Evolutionary conservation across 2,113 vertebrate species (phyloP), one percentile per base, ranked within the genome.

Genomic region (Cyanistes caeruleus): DNA sequence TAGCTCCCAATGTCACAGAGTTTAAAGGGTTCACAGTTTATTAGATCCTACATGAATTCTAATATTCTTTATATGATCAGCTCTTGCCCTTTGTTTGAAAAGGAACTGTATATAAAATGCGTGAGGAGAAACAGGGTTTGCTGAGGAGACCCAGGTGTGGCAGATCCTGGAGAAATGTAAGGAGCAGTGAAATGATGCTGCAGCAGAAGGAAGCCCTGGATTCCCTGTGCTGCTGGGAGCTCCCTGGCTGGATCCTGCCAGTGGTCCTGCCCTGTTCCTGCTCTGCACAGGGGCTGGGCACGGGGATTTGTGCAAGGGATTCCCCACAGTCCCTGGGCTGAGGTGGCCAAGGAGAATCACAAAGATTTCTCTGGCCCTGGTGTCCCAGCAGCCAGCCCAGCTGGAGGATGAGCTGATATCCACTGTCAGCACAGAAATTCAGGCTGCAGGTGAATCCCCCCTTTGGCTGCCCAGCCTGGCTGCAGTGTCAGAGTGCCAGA

Each of bases 401-500:
- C 39, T 4, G 51, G 23, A 69, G n/a, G 68, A 7, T 14, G 51
- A 41, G 35, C 74, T 51, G 74, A 33, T 4, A 49, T 9, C n/a
- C 44, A 10, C 21, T 49, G n/a, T 12, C 73, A 7, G 7, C 22
- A 9, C 0, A 27, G 68, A 44, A 44, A 70, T 0, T 1, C 1
- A 20, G 33, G 4, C 9, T 44, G 72, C n/a, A 19, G 1, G 27
- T 4, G 19, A 28, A n/a, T 9, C 15, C 16, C 21, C 0, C 0
- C 7, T 41, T 13, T 1, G 6, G 11, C 46, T 56, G 67, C 63
- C 25, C 51, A 27, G 39, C 24, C 16, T 5, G 21, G 33, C 1
- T 0, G n/a, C 21, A 6, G 5, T 8, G 31, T 5, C 28, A 19
- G 0, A 5, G 8, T 43, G 44, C 30, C 30, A 10, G 39, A 23